These are phyloP conservation scores for Dermolepida albohirtum DNA, from an alignment of 2,888 invertebrate species.

Conservation along the genomic window DNA sequence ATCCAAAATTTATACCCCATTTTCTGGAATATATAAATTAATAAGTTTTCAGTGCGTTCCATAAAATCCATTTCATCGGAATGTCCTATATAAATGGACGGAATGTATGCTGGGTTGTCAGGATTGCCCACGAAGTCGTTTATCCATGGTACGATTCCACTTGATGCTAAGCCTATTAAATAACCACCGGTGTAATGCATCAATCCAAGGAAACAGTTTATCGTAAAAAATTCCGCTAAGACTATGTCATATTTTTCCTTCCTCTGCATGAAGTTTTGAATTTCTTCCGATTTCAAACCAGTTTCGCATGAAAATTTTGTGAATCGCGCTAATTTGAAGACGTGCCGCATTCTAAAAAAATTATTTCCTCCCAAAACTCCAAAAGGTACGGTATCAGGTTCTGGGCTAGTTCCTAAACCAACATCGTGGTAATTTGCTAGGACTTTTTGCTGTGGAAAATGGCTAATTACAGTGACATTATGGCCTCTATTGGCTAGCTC, in stretches of 20 bases:
- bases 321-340: constrained; percentile 3
- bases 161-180: constrained; percentile 68
- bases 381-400: constrained; percentile 18
- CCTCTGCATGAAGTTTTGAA: constrained; percentile 58
- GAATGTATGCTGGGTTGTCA: constrained; percentile 64
- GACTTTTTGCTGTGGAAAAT: constrained; percentile 69
- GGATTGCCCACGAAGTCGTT: constrained; percentile 65
- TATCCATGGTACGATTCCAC: constrained; percentile 65
- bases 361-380: constrained; percentile 8
- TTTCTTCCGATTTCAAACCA: constrained; percentile 57
- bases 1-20: constrained; percentile 48
- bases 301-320: constrained; percentile 35
- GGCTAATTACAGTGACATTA: constrained; percentile 75
- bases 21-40: constrained; percentile 44
- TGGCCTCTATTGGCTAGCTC: constrained; percentile 74
- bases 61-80: constrained; percentile 51
- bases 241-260: constrained; percentile 73
- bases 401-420: constrained; percentile 59
- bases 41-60: constrained; percentile 45
- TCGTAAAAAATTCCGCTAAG: constrained; percentile 77
- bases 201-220: constrained; percentile 77
- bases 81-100: constrained; percentile 62
- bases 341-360: constrained; percentile 2
- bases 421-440: constrained; percentile 72
- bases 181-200: constrained; percentile 70